Percentiles rank a stretch among this genome's conserved stretches.
These are phyloP conservation scores for Notarius lentiginosus DNA, from an alignment of 2,113 vertebrate genomes.

Conservation along the genomic window DNA sequence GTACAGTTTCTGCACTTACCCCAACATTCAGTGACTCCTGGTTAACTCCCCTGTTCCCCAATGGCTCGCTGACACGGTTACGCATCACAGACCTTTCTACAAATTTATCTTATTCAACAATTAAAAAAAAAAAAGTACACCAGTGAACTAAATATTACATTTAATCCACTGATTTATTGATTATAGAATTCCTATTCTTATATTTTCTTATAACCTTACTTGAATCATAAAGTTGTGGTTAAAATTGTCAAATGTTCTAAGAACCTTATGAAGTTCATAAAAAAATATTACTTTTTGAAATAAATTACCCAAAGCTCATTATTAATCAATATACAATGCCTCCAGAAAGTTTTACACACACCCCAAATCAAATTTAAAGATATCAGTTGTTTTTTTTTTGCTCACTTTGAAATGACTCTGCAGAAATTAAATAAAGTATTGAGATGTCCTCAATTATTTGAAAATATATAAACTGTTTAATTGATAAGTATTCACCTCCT, in stretches of 20 bases:
- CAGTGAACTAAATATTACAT: neutral
- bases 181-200: neutral
- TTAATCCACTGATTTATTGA: neutral
- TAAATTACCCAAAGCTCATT: neutral
- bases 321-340: neutral
- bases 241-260: too few species aligned
- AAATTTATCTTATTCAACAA: neutral
- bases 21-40: slow-evolving; percentile 21
- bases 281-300: too few species aligned
- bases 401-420: neutral
- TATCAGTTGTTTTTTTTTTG: neutral
- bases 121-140: neutral
- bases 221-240: neutral
- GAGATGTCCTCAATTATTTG: neutral
- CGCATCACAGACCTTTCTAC: slow-evolving; percentile 7
- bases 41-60: neutral
- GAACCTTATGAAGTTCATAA: too few species aligned
- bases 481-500: too few species aligned
- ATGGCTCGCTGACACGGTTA: slow-evolving; percentile 6
- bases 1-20: slow-evolving; percentile 40
- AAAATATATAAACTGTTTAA: neutral
- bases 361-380: neutral
- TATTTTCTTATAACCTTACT: neutral
- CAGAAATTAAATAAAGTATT: neutral
- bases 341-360: neutral